These are phyloP conservation scores for Luffia ferchaultella DNA, from an alignment of 2,888 invertebrate species.

Conservation along the genomic window DNA sequence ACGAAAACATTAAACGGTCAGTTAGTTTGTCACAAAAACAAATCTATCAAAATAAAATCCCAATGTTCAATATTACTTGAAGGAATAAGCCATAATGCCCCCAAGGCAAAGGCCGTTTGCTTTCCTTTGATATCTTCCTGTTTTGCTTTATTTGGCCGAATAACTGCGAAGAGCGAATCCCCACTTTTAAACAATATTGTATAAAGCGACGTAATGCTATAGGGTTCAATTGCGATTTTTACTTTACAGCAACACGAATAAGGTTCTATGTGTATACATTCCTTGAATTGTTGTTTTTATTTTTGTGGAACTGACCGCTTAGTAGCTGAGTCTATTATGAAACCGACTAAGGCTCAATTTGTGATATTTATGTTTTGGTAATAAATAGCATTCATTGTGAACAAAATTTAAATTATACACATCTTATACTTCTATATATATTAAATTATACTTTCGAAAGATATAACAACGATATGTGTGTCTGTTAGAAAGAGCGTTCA, in stretches of 20 bases:
- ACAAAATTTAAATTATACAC: no score
- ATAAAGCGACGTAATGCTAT: neutral
- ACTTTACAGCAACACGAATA: neutral
- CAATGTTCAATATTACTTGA: neutral
- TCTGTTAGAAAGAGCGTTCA: no score
- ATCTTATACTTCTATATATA: no score
- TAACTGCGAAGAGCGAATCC: neutral
- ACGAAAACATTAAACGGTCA: no score
- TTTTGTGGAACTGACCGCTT: neutral
- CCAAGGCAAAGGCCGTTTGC: neutral
- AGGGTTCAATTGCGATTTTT: neutral
- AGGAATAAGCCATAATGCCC: neutral
- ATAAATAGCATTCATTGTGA: no score
- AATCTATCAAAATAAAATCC: neutral
- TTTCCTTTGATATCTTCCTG: neutral
- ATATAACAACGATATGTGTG: no score
- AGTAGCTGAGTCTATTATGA: no score
- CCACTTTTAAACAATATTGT: neutral
- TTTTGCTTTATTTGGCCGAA: neutral
- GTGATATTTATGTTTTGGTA: no score
- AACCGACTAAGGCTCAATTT: no score
- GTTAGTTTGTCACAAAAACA: neutral
- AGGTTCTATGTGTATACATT: neutral
- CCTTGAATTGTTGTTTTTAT: neutral
- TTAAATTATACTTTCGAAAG: no score